phyloP scores from a whole-genome alignment of 2,888 invertebrate genomes.

The Dinocampus coccinellae region DNA sequence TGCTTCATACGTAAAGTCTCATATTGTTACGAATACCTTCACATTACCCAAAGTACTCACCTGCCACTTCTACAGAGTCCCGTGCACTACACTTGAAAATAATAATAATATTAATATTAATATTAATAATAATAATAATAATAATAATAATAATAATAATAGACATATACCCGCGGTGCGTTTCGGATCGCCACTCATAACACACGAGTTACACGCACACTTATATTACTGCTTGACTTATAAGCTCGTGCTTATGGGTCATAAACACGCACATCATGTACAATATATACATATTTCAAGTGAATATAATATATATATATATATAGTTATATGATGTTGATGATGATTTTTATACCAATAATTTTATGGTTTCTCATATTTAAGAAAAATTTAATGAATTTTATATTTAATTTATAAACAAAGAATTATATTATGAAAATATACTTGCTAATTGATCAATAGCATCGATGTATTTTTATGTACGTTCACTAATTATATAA shows the following conservation, averaged over 20 bases:
- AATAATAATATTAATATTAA: slow-evolving; percentile 29
- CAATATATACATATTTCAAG: not conserved
- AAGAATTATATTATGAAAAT: too few relatives aligned
- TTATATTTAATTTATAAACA: too few relatives aligned
- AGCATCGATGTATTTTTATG: not conserved
- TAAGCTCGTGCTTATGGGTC: slow-evolving; percentile 11
- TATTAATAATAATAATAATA: slow-evolving; percentile 1
- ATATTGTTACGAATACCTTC: slow-evolving; percentile 53
- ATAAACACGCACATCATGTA: slow-evolving; percentile 16
- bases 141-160: too few relatives aligned
- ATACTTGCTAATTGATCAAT: too few relatives aligned
- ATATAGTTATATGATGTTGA: not conserved
- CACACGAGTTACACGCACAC: slow-evolving; percentile 34
- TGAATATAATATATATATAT: not conserved
- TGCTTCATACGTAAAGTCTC: slow-evolving; percentile 45
- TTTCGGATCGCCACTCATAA: slow-evolving; percentile 39
- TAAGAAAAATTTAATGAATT: too few relatives aligned
- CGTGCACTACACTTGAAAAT: slow-evolving; percentile 31
- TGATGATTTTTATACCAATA: not conserved
- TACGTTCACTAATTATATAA: not conserved
- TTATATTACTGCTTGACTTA: slow-evolving; percentile 14
- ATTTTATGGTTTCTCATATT: too few relatives aligned
- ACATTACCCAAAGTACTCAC: slow-evolving; percentile 55
- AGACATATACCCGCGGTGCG: slow-evolving; percentile 30
- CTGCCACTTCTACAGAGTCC: slow-evolving; percentile 30